Evolutionary conservation across 2,113 vertebrate genomes (phyloP), one percentile per base, ranked within the genome.

Genomic region (Vanacampus margaritifer): DNA sequence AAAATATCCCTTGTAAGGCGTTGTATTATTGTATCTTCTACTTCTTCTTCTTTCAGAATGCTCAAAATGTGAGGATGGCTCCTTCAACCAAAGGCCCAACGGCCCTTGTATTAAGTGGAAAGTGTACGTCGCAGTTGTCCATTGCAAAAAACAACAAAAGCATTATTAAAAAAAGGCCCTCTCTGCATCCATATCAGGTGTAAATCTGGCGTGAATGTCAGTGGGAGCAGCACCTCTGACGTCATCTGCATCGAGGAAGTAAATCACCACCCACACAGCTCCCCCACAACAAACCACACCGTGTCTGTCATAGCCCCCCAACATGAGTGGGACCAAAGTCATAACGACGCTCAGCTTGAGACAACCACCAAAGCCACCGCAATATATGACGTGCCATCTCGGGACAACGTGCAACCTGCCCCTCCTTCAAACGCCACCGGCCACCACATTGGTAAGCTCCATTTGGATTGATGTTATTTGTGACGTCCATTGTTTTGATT

Each of bases 181-280:
- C 10, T 63, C 17, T 54, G 41, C 11, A 16, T 50, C 61, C 19
- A 41, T 71, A 53, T 37, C 13, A 90, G 89, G 48, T 90, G 89
- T 68, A 45, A 64, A 43, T 62, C 39, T 3, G 82, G 86, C 16
- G 83, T 76, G n/a, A 82, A 71, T 1, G 10, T 0, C 0, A 6
- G 0, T 0, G 89, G 89, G 39, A 84, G 2, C 39, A 3, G 0
- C 0, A 74, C 4, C 0, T 61, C 68, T 24, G 79, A 90, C 57
- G 81, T 23, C 1, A 6, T 26, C 54, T 91, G 89, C 56, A 71
- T 75, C 3, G 56, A 58, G 3, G 28, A 59, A 26, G 17, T 21
- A 21, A 37, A 11, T 14, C 45, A 14, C 17, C 45, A 21, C 4
- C 10, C 0, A 3, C 0, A 6, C 9, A n/a, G 39, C 10, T 59